Evolutionary conservation across 1,140 invertebrate genomes (phyloP).

Genomic region (Cydia strobilella): DNA sequence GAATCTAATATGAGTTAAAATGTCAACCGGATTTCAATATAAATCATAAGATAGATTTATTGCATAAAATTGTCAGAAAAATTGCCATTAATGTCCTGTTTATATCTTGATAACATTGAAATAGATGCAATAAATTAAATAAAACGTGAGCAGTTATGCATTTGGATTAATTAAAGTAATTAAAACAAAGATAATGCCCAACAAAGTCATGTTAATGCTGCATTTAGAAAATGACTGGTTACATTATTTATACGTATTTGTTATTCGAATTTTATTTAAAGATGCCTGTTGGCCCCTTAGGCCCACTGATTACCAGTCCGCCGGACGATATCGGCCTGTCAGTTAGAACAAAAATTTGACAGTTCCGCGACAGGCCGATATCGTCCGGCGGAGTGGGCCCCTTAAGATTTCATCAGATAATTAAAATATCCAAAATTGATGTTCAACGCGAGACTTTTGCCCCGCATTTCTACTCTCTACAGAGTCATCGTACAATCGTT

Average conservation of each 20-base stretch:
- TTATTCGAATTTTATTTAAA: too few species aligned
- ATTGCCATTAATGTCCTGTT: not conserved
- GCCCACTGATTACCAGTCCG: too few species aligned
- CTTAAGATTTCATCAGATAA: too few species aligned
- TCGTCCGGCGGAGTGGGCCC: too few species aligned
- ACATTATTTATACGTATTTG: not conserved
- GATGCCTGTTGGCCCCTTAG: too few species aligned
- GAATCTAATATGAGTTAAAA: not conserved
- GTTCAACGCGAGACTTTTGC: not conserved
- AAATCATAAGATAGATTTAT: not conserved
- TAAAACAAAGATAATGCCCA: slow-evolving; percentile 5
- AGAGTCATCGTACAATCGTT: not conserved
- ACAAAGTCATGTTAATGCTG: not conserved
- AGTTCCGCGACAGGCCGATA: too few species aligned
- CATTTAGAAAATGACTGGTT: not conserved
- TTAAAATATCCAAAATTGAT: not conserved
- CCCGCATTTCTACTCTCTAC: not conserved
- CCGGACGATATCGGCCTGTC: too few species aligned
- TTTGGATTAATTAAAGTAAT: slow-evolving; percentile 13
- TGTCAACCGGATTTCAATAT: not conserved
- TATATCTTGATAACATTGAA: slow-evolving; percentile 28
- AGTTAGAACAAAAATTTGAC: too few species aligned
- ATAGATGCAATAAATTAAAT: slow-evolving; percentile 20
- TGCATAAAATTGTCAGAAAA: not conserved
- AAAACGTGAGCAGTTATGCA: slow-evolving; percentile 10